A percentile compares a stretch with the other conserved stretches of the same genome.
phyloP scores from a whole-genome alignment of 2,797 vertebrate genomes.

The Sebastolobus altivelis region DNA sequence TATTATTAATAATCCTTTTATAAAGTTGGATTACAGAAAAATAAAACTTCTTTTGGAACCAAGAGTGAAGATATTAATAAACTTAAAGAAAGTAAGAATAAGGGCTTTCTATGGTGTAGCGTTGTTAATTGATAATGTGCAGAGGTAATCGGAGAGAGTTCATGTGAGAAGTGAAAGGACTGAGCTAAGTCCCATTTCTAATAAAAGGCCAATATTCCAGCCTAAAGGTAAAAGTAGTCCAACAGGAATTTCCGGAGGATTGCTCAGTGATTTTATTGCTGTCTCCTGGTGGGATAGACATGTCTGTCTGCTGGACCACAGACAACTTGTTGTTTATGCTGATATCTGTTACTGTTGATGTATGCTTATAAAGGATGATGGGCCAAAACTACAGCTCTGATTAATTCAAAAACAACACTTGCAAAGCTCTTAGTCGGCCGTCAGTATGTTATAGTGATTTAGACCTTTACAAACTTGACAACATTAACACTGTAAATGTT shows the following conservation, averaged over 20 bases:
- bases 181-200: neutral
- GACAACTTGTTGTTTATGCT: neutral
- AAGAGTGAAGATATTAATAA: neutral
- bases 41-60: neutral
- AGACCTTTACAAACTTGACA: too few relatives aligned
- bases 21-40: neutral
- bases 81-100: neutral
- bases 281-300: conserved; percentile 14
- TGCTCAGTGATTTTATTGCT: conserved; percentile 22
- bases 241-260: conserved; percentile 30
- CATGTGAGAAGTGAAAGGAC: neutral
- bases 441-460: neutral
- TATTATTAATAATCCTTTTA: neutral
- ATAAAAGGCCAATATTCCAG: neutral
- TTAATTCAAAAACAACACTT: too few relatives aligned
- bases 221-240: neutral
- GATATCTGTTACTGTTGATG: neutral
- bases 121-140: neutral
- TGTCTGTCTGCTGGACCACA: conserved; percentile 13
- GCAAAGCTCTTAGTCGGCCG: too few relatives aligned
- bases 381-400: too few relatives aligned
- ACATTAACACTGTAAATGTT: too few relatives aligned
- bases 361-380: neutral
- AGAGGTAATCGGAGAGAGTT: neutral
- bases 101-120: neutral